Base-by-base conservation (phyloP, 2,888 invertebrate species). In the Trissoscelio sp. region DNA sequence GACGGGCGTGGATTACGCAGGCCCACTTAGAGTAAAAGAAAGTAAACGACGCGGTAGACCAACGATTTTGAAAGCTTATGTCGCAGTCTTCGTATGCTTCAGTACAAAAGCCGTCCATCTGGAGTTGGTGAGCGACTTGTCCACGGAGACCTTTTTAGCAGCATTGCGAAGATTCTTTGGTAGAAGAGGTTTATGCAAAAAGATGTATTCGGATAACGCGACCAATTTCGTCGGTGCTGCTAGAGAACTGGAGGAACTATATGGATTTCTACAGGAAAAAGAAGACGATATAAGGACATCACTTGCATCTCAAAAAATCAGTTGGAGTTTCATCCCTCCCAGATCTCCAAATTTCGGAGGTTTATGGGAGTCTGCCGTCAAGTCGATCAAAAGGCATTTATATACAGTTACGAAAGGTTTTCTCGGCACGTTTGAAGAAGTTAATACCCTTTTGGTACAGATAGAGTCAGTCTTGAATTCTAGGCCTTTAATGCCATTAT, bases 371-470 rank as follows among this genome's bases (percentile, higher is more conserved):
- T 34, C 34, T 2, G 34, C 11, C 9, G 34, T 34, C 34, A 34
- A 34, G 11, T 34, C 34, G 4, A 34, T 34, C 9, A 34, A 34
- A 34, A 34, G 34, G 9, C 55, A 55, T 31, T 39, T 31, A n/a
- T 16, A 12, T 60, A 79, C 53, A 39, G 85, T 28, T 82, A 85
- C 75, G 72, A 67, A 1, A 81, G 85, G 11, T 24, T 46, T 12
- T 83, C 79, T 67, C 4, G 14, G n/a, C 12, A 55, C 31, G 1
- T 55, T 55, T 5, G 55, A 28, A 14, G 55, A 55, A 9, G 1
- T 28, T 14, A 2, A 14, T 42, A 55, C 55, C 28, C 42, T 69
- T 22, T 18, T 16, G 14, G 42, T 39, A 55, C 28, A 42, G 44
- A 72, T 39, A 44, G 58, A 42, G 44, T 57, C 20, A 14, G 22